phyloP scores from a whole-genome alignment of 2,888 invertebrate species.

The Onthophagus sagittarius region DNA sequence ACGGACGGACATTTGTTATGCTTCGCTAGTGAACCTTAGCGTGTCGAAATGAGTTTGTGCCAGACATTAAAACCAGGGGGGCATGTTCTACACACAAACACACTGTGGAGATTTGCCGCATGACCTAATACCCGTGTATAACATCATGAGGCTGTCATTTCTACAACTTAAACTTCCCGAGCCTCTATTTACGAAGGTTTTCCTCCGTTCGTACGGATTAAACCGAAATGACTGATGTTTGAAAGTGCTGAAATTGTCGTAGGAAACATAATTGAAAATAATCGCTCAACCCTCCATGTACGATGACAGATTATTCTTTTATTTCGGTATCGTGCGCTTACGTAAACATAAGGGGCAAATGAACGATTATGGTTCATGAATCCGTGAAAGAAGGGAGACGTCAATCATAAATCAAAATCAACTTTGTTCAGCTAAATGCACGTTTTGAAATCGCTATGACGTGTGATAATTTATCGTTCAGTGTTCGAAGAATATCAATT shows the following conservation, averaged over 20 bases:
- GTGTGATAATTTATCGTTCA: background rate
- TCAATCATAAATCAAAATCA: background rate
- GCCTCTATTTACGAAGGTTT: background rate
- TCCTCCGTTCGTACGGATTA: background rate
- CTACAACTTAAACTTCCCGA: background rate
- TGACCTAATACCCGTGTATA: conserved; percentile 5
- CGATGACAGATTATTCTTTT: background rate
- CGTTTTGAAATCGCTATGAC: background rate
- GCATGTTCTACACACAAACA: background rate
- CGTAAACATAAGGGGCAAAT: background rate
- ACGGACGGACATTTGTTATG: background rate
- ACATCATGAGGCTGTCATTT: background rate
- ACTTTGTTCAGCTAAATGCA: background rate
- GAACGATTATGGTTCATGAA: background rate
- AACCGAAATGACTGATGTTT: background rate
- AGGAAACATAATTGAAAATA: background rate
- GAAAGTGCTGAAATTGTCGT: background rate
- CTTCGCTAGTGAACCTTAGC: background rate
- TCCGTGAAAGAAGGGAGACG: background rate
- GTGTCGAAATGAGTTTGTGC: conserved; percentile 7
- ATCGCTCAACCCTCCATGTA: background rate
- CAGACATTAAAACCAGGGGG: conserved; percentile 2
- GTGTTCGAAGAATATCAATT: background rate
- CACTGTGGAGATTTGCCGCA: background rate
- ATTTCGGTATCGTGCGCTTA: background rate